phyloP scores from a whole-genome alignment of 2,797 vertebrate species.

The Remorina albescens region DNA sequence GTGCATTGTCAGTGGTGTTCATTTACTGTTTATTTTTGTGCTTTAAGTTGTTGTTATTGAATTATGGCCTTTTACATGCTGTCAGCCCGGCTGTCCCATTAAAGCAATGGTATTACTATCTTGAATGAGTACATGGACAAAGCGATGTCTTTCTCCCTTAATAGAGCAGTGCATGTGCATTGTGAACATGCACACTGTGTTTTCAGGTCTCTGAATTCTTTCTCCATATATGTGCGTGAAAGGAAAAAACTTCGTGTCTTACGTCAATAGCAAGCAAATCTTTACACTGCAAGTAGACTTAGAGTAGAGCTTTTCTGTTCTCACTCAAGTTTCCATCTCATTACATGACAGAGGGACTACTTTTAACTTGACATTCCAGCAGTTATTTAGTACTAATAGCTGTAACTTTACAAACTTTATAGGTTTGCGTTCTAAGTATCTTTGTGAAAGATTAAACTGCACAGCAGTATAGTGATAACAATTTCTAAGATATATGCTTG shows the following conservation, averaged over 20 bases:
- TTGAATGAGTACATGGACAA: conserved; percentile 48
- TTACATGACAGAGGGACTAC: no score
- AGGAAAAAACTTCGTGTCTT: background rate
- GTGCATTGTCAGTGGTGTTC: conserved; percentile 68
- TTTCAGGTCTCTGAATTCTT: conserved; percentile 3
- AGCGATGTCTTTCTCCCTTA: conserved; percentile 43
- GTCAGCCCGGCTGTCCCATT: conserved; percentile 79
- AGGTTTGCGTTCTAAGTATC: no score
- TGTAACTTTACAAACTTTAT: background rate
- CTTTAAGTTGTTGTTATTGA: conserved; percentile 79
- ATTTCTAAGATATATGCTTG: no score
- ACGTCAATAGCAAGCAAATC: background rate
- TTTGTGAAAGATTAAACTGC: background rate
- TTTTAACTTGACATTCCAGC: background rate
- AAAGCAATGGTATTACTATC: conserved; percentile 82
- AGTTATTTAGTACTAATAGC: background rate
- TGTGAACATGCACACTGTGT: background rate
- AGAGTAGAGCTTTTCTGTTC: background rate
- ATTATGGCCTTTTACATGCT: conserved; percentile 83
- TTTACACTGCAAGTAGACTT: background rate
- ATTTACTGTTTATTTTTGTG: conserved; percentile 75
- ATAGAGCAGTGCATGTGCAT: conserved; percentile 7
- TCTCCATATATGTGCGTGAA: background rate
- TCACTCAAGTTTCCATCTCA: background rate
- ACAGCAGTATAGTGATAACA: background rate